Conservation (phyloP, 1,140 invertebrate genomes). For the Periplaneta americana region DNA sequence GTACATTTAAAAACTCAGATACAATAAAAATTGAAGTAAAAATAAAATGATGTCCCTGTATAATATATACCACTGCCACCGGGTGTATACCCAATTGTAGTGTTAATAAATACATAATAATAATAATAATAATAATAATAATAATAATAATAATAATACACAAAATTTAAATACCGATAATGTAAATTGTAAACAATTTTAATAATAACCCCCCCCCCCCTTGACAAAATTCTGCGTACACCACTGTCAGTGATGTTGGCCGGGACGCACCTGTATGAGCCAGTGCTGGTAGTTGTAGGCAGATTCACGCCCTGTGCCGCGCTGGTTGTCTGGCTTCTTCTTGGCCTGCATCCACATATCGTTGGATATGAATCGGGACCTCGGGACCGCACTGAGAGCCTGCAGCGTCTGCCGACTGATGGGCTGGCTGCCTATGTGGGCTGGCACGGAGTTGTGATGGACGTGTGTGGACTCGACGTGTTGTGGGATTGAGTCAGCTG, state of each 20-base stretch:
- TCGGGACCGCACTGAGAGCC: conserved; percentile 70
- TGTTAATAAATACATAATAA: too few species aligned
- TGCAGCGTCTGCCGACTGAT: conserved; percentile 72
- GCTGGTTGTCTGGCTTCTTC: conserved; percentile 53
- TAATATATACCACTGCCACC: too few species aligned
- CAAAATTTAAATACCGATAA: too few species aligned
- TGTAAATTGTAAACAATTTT: too few species aligned
- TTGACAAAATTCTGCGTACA: too few species aligned
- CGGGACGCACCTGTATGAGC: conserved; percentile 69
- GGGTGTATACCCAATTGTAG: too few species aligned
- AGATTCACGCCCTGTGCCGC: conserved; percentile 15
- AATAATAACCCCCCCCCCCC: too few species aligned
- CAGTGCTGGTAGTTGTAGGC: conserved; percentile 75
- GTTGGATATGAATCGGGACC: conserved; percentile 59
- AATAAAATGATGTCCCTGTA: not conserved
- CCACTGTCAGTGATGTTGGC: too few species aligned
- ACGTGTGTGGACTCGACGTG: conserved; percentile 30
- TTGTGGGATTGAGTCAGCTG: conserved; percentile 47
- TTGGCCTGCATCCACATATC: conserved; percentile 66
- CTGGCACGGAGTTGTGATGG: not conserved
- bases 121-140: too few species aligned
- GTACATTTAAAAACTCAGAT: too few species aligned
- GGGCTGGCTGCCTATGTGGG: conserved; percentile 33
- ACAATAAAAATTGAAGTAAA: not conserved
- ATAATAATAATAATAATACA: too few species aligned